Evolutionary conservation across 2,888 invertebrate species (phyloP), one percentile per base, ranked within the genome.

Genomic region (Congeria kusceri): DNA sequence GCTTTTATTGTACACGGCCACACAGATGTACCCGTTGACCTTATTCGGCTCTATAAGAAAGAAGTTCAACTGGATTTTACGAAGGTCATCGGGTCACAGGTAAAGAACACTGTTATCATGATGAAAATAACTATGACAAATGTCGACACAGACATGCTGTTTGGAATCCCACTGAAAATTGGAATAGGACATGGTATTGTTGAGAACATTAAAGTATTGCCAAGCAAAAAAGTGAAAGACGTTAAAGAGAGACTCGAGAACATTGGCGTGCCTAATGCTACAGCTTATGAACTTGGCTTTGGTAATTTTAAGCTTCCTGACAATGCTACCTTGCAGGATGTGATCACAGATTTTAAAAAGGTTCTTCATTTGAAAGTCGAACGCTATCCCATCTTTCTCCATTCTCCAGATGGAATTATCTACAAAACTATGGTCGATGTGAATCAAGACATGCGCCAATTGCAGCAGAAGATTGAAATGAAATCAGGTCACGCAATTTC

Each of bases 1-100:
- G 91, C 90, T 9, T 86, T 91, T 44, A 89, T 90, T 66, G 66
- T 91, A 53, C 91, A 91, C 77, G 90, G 90, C 13, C 68, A 88
- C 29, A 87, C 88, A 3, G 87, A 87, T 27, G 82, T 89, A 23
- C 89, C 90, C 0, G 87, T 91, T 13, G 89, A 91, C 74, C 74
- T 89, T 23, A 88, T 91, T 32, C 59, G 87, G 27, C 69, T 91
- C 32, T 86, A 84, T 59, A 77, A 75, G 27, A 80, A 86, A 64
- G 80, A 83, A 5, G 67, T 62, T 7, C 68, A 77, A 28, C 57
- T 90, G 9, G 86, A 89, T 72, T 86, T 89, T 29, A 85, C 87
- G 1, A 83, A 82, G 20, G 77, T 85, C 18, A 78, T 89, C n/a
- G 90, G 90, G 1, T 53, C 83, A 13, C 49, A 88, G 20, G 74